These are phyloP conservation scores for Apteryx mantelli DNA, from an alignment of 2,113 vertebrate genomes.

Conservation along the genomic window DNA sequence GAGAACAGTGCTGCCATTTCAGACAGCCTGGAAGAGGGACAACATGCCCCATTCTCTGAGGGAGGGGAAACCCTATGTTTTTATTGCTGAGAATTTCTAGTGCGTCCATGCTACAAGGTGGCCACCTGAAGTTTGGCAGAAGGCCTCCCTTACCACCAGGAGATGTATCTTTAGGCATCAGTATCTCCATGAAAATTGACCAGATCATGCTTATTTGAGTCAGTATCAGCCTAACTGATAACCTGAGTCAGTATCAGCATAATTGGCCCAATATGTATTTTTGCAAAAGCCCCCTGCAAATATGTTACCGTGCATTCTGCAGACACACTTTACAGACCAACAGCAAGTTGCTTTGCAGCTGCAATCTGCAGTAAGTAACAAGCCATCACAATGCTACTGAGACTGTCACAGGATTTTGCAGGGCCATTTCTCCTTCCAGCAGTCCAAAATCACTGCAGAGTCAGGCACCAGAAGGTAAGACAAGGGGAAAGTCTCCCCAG, in stretches of 20 bases:
- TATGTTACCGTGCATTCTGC: background rate
- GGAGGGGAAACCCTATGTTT: no score
- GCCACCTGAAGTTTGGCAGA: background rate
- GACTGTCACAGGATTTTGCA: background rate
- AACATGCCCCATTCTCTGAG: no score
- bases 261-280: no score
- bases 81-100: background rate
- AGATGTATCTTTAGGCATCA: background rate
- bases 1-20: no score
- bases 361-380: background rate
- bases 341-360: background rate
- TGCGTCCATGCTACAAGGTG: no score
- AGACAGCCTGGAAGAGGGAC: no score
- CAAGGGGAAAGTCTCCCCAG: background rate
- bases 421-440: background rate
- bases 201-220: background rate
- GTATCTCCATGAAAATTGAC: background rate
- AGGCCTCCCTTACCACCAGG: no score
- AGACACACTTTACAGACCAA: background rate
- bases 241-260: no score
- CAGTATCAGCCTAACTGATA: no score
- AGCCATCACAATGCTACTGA: background rate
- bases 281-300: background rate
- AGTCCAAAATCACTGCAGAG: background rate
- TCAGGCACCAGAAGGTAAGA: background rate